Base-by-base conservation (phyloP, 2,113 vertebrate genomes). In the Leiothrix lutea region DNA sequence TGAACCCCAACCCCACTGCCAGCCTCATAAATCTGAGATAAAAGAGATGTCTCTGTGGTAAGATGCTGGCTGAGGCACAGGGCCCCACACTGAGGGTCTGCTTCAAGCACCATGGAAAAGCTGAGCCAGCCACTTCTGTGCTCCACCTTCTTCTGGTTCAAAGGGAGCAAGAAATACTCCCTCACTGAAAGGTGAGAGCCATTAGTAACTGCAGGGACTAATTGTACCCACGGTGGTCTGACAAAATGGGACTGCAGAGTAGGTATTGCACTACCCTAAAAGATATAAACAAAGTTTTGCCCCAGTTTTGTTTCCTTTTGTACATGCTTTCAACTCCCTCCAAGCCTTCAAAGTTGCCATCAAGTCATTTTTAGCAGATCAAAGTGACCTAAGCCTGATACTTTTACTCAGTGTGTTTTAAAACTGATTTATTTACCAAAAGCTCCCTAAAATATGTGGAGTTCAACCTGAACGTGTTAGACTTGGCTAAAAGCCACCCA, bases 381-480 rank as follows among this genome's bases (percentile, higher is more conserved):
- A 88, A 90, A 88, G 72, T 8, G 44, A 79, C 48, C 64, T 18
- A 26, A 80, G 12, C 47, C 38, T 12, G 29, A 50, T 29, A 15
- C 11, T 89, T 70, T 24, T 71, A 42, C 17, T 78, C 15, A 5
- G 12, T 7, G 44, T 7, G 8, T 86, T 73, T 61, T 33, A 77
- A 53, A 61, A 35, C 36, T 45, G 14, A 90, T 90, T 88, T 80
- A 88, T 83, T 87, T 84, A 81, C 80, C 10, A 73, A 33, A 38
- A 86, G 82, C 38, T 88, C 74, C 70, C 57, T 61, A 29, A 93
- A 87, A 90, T 50, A 84, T 1, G 40, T 21, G 7, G 85, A 92
- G 45, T 88, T 93, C 56, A 86, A 74, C 35, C 61, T 17, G 19
- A 80, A 86, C 4, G 6, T 62, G 50, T 80, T 62, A 88, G 81